Conservation (phyloP, 2,888 invertebrate species). For the Dendrolimus pini region DNA sequence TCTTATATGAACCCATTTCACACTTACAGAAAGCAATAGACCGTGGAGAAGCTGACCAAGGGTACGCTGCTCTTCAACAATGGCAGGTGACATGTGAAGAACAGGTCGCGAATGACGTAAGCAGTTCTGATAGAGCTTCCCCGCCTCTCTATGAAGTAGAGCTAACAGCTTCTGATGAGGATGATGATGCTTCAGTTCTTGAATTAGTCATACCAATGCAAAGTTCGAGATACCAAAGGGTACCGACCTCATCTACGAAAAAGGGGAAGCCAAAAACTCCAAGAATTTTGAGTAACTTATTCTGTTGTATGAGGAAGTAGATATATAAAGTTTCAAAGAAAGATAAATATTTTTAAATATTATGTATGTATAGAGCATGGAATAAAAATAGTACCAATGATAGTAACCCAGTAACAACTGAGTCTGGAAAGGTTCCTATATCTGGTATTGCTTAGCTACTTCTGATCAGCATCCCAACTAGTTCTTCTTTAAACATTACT, state of each 20-base stretch:
- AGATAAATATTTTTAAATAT: no score
- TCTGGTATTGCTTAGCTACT: no score
- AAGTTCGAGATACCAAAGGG: slow-evolving; percentile 36
- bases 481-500: no score
- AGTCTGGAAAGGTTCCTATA: no score
- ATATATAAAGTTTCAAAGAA: not conserved
- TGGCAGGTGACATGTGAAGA: not conserved
- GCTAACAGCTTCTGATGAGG: slow-evolving; percentile 64
- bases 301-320: slow-evolving; percentile 46
- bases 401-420: no score
- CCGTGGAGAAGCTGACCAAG: not conserved
- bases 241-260: slow-evolving; percentile 44
- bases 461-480: no score
- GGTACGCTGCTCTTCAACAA: not conserved
- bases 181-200: slow-evolving; percentile 55
- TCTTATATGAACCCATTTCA: no score
- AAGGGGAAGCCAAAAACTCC: slow-evolving; percentile 26
- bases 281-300: slow-evolving; percentile 26
- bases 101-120: slow-evolving; percentile 6
- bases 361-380: no score
- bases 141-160: slow-evolving; percentile 61
- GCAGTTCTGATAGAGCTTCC: slow-evolving; percentile 36
- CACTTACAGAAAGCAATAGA: not conserved
- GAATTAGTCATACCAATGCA: slow-evolving; percentile 63
- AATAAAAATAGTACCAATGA: no score